phyloP scores from a whole-genome alignment of 2,888 invertebrate genomes.

The Heliothis peltigera region DNA sequence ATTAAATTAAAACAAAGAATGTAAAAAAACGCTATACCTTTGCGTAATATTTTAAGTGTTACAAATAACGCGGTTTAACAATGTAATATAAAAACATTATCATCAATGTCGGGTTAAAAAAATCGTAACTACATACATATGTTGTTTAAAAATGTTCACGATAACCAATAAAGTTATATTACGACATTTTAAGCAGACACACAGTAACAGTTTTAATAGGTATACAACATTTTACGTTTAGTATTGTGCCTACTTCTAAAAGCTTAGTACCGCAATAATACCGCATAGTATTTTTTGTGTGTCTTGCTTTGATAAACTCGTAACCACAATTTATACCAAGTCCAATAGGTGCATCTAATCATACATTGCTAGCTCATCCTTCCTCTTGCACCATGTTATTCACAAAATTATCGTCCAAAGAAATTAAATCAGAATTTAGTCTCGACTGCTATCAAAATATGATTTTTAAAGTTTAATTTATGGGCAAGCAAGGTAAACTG shows the following conservation, averaged over 20 bases:
- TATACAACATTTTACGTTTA: no score
- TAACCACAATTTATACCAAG: conserved; percentile 50
- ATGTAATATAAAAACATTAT: conserved; percentile 44
- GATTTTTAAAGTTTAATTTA: conserved; percentile 53
- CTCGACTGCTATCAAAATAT: conserved; percentile 55
- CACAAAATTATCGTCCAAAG: conserved; percentile 56
- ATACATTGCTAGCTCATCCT: conserved; percentile 62
- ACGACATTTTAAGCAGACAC: background rate
- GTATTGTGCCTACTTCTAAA: conserved; percentile 14
- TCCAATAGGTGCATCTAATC: conserved; percentile 68
- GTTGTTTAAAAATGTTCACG: conserved; percentile 20
- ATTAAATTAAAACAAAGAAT: conserved; percentile 50
- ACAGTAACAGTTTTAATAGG: no score
- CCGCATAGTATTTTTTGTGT: conserved; percentile 26
- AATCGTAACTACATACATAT: conserved; percentile 27
- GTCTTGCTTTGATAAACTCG: conserved; percentile 44
- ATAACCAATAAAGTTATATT: conserved; percentile 6
- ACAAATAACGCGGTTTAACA: conserved; percentile 54
- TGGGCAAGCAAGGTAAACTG: conserved; percentile 62
- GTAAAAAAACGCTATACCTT: conserved; percentile 46
- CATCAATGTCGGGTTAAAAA: conserved; percentile 48
- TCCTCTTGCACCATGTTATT: conserved; percentile 63
- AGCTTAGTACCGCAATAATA: conserved; percentile 30
- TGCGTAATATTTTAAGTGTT: conserved; percentile 56
- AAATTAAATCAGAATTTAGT: conserved; percentile 52